Evolutionary conservation across 2,888 invertebrate genomes (phyloP).

Genomic region (Meliscaeva auricollis): DNA sequence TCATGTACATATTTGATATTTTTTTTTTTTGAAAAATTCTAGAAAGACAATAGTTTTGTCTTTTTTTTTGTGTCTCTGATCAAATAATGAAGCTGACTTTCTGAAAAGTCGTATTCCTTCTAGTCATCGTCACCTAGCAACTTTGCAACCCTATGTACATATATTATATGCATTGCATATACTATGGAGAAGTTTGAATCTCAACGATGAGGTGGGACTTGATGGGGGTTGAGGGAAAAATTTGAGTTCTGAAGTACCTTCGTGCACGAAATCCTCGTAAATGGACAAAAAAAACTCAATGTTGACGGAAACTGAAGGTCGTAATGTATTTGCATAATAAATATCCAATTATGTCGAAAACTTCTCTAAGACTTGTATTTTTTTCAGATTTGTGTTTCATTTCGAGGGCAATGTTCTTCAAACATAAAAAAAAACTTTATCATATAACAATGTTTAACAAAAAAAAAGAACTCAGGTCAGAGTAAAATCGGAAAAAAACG

Average conservation of each 20-base stretch:
- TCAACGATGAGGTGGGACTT: not conserved
- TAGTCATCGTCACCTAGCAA: constrained; percentile 5
- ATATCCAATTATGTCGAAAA: constrained; percentile 1
- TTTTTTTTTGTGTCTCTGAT: constrained; percentile 11
- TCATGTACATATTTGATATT: constrained; percentile 56
- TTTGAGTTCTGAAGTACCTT: constrained; percentile 23
- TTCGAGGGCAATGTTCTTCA: no score
- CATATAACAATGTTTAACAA: no score
- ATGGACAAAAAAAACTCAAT: not conserved
- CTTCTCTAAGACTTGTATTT: not conserved
- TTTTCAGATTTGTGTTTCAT: not conserved
- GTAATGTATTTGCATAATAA: not conserved
- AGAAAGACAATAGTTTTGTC: constrained; percentile 4
- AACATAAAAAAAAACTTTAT: no score
- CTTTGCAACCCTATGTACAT: not conserved
- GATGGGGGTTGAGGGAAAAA: not conserved
- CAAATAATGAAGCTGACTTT: constrained; percentile 24
- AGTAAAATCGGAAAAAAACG: no score
- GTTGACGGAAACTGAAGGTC: constrained; percentile 27
- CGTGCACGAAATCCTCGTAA: constrained; percentile 17
- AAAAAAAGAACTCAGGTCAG: no score
- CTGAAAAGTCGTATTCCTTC: constrained; percentile 1
- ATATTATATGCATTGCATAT: no score
- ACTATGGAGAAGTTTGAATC: not conserved
- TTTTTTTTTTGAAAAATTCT: not conserved